These are phyloP conservation scores for Leiothrix lutea DNA, from an alignment of 2,113 vertebrate genomes.

Conservation along the genomic window DNA sequence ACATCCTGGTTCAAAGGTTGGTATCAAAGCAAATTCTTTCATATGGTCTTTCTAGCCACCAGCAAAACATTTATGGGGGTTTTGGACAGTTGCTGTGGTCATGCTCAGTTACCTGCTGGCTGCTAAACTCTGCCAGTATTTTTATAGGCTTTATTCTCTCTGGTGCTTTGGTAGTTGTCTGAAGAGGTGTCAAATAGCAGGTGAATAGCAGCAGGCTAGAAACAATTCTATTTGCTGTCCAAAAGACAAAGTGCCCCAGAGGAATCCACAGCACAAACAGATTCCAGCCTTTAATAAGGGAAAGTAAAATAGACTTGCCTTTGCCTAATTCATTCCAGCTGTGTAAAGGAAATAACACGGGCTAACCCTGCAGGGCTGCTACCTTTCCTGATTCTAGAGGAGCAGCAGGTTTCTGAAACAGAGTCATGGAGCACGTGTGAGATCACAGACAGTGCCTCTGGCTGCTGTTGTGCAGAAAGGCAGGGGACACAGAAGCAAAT, in stretches of 20 bases:
- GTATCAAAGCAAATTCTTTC: background rate
- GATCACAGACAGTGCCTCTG: background rate
- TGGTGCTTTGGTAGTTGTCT: background rate
- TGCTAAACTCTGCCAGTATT: background rate
- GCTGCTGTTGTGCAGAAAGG: background rate
- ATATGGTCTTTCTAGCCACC: background rate
- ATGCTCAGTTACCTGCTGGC: background rate
- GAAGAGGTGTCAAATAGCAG: background rate
- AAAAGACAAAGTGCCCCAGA: background rate
- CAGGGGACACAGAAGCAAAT: background rate
- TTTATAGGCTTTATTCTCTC: background rate
- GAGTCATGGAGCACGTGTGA: accelerated
- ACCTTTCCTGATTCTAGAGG: background rate
- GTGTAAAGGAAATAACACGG: background rate
- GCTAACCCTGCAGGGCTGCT: background rate
- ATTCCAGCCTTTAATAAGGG: background rate
- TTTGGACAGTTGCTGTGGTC: background rate
- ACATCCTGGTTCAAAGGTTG: background rate
- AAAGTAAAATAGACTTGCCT: background rate
- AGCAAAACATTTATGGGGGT: background rate
- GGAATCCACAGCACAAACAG: background rate
- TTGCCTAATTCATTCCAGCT: background rate
- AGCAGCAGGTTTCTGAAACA: background rate
- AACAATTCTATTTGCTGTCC: background rate
- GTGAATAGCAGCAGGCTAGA: background rate